Conservation (phyloP, 2,113 vertebrate genomes). For the Triplophysa tibetana region DNA sequence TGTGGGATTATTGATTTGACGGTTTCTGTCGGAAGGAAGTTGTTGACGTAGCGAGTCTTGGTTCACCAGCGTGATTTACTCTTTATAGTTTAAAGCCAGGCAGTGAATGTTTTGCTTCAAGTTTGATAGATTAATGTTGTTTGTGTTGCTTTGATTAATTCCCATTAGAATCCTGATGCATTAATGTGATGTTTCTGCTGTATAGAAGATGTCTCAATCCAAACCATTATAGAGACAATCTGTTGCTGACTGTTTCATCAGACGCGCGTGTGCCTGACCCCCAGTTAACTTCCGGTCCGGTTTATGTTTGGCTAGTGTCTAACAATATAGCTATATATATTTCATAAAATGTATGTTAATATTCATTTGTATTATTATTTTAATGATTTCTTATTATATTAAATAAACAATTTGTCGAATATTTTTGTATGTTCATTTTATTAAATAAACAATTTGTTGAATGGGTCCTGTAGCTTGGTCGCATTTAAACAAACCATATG, state of each 20-base stretch:
- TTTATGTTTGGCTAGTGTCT: no score
- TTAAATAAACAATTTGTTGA: no score
- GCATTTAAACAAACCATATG: no score
- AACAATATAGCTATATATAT: no score
- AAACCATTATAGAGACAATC: slow-evolving; percentile 64
- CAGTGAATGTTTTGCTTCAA: neutral
- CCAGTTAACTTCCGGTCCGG: no score
- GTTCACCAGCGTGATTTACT: neutral
- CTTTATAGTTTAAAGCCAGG: neutral
- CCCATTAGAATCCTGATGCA: slow-evolving; percentile 58
- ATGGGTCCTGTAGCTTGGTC: no score
- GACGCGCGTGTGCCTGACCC: no score
- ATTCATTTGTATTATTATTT: no score
- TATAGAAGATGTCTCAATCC: slow-evolving; percentile 64
- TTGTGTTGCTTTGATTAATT: slow-evolving; percentile 57
- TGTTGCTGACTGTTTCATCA: slow-evolving; percentile 39
- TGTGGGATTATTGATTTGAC: neutral
- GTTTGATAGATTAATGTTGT: slow-evolving; percentile 42
- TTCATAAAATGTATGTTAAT: no score
- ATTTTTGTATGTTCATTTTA: no score
- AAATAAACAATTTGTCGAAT: no score
- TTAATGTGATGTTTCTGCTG: slow-evolving; percentile 56
- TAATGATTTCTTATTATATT: no score
- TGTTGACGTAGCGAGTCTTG: neutral
- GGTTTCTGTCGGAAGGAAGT: neutral